Base-by-base conservation (phyloP, 2,888 invertebrate genomes). In the Lasius platythorax region DNA sequence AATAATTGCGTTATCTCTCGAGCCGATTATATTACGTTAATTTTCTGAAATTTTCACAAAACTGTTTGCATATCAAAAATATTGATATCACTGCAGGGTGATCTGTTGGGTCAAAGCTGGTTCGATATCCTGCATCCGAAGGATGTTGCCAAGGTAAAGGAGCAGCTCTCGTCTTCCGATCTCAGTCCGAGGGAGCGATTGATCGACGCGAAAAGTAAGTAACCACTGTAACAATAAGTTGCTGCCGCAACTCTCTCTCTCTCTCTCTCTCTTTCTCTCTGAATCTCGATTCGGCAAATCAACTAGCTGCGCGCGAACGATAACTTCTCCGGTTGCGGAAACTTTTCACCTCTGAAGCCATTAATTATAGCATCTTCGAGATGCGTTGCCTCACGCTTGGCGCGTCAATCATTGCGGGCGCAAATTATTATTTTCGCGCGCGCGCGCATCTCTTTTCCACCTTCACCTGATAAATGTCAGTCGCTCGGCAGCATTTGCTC, bases 121-220 rank as follows among this genome's bases (percentile, higher is more conserved):
- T 99, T 99, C 95, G 99, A 99, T 95, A 98, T 99, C 88, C 95
- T 99, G 66, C 99, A 99, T 95, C 99, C 99, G 0, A 98, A 98
- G 95, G 99, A 99, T 95, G 98, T 99, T 56, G 97, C 97, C 83
- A 99, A 99, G 95, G 98, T 99, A 6, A 99, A 99, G 94, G 99
- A 99, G 93, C 99, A 99, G 95, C 96, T 99, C 6, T 98, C 98
- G 0, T 98, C 98, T 0, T 97, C 98, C 0, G 98, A 99, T 95
- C 96, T 98, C 88, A 97, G 97, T 90, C 98, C 98, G 0, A 96
- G 98, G 61, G 98, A 99, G 95, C 96, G 98, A 89, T 96, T 99
- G 87, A 98, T 99, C 91, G 99, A 99, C 95, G 98, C 98, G 74
- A 98, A 98, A 96, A 98, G 98, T 98, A 95, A 96, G 96, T 96